phyloP scores from a whole-genome alignment of 2,888 invertebrate genomes.

The Phortica okadai region DNA sequence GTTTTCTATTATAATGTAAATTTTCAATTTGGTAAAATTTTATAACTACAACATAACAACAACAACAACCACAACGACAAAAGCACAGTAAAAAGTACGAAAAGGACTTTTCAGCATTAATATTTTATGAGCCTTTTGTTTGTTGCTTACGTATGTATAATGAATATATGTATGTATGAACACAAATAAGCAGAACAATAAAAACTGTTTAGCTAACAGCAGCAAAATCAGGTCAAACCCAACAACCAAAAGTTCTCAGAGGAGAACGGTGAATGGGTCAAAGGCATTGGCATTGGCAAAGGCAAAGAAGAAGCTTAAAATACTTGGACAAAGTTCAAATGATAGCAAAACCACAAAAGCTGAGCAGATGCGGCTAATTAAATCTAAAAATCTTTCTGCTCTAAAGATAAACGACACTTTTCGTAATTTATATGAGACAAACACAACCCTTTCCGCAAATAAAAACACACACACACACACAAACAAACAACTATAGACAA shows the following conservation, averaged over 20 bases:
- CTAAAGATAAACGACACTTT: slow-evolving; percentile 61
- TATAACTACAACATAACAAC: background rate
- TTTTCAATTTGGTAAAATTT: slow-evolving; percentile 56
- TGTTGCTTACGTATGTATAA: background rate
- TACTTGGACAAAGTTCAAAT: slow-evolving; percentile 58
- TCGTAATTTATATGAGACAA: slow-evolving; percentile 56
- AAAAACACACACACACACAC: background rate
- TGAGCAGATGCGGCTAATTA: slow-evolving; percentile 62
- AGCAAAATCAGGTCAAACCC: background rate
- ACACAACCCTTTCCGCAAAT: slow-evolving; percentile 39
- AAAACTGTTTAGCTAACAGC: background rate
- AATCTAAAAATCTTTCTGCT: slow-evolving; percentile 50
- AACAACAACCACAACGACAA: background rate
- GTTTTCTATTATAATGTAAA: slow-evolving; percentile 52
- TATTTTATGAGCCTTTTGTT: background rate
- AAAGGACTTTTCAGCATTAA: slow-evolving; percentile 13
- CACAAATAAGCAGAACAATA: background rate
- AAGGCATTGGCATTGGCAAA: background rate
- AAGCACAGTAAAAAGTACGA: background rate
- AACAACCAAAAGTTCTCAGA: too few relatives aligned
- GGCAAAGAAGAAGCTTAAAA: slow-evolving; percentile 5
- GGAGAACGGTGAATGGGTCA: too few relatives aligned
- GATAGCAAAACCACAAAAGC: slow-evolving; percentile 43
- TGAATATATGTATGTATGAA: background rate
- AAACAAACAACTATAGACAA: too few relatives aligned